Evolutionary conservation across 2,797 vertebrate genomes (phyloP).

Genomic region (Tinamus major): DNA sequence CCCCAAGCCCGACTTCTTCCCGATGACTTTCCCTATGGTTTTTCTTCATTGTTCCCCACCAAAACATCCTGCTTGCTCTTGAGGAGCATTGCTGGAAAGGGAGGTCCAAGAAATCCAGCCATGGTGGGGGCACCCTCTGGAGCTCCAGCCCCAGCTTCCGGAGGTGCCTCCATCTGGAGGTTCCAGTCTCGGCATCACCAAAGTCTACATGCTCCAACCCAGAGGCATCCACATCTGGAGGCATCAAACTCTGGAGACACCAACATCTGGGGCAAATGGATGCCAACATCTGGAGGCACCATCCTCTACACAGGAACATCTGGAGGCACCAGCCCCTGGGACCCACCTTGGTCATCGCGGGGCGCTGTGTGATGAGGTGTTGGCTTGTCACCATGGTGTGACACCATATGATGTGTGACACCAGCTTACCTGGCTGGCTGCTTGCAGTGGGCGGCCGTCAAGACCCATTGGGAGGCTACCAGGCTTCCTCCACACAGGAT

Average conservation of each 20-base stretch:
- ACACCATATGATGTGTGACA: fast-evolving
- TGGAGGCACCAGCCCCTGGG: background rate
- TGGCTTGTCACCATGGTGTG: fast-evolving
- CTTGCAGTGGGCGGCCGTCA: constrained; percentile 8
- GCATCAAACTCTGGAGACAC: background rate
- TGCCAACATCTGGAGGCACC: background rate
- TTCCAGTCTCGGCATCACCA: background rate
- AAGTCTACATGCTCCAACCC: fast-evolving
- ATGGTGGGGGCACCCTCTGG: background rate
- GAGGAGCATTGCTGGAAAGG: background rate
- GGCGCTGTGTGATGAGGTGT: fast-evolving
- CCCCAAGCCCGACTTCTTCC: background rate
- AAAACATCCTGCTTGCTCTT: background rate
- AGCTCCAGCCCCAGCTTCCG: background rate
- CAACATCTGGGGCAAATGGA: background rate
- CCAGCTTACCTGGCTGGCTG: background rate
- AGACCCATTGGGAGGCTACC: background rate
- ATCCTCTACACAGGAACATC: fast-evolving
- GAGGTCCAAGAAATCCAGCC: background rate
- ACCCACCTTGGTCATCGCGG: fast-evolving
- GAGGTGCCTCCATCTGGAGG: background rate
- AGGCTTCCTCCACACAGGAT: background rate
- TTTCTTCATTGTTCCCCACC: background rate
- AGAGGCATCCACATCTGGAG: background rate
- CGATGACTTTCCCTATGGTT: background rate